Evolutionary conservation across 2,888 invertebrate genomes (phyloP).

Genomic region (Chymomyza amoena): DNA sequence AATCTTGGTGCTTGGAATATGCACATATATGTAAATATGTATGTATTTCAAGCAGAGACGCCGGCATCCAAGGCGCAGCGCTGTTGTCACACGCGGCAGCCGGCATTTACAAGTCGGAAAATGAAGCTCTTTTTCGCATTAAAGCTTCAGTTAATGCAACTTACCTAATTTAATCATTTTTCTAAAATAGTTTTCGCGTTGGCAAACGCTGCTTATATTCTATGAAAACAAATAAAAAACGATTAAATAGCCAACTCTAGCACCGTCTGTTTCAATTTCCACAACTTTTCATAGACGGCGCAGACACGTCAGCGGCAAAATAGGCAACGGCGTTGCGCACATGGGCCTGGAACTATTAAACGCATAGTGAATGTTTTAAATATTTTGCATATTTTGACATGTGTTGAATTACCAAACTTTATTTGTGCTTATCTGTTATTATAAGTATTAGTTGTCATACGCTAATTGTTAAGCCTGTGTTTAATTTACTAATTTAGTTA

Average conservation of each 20-base stretch:
- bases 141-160: neutral
- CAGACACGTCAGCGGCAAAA: conserved; percentile 76
- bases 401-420: neutral
- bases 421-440: no score
- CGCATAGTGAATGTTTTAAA: neutral
- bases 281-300: conserved; percentile 48
- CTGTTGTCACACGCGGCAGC: conserved; percentile 44
- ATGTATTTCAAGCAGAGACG: neutral
- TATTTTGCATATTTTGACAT: neutral
- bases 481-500: no score
- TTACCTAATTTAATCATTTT: conserved; percentile 55
- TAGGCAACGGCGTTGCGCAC: neutral
- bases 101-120: conserved; percentile 46
- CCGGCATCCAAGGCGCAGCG: conserved; percentile 20
- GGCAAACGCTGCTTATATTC: conserved; percentile 51
- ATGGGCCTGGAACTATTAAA: neutral
- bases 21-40: neutral
- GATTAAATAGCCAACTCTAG: conserved; percentile 35
- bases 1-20: neutral
- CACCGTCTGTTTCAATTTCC: conserved; percentile 57
- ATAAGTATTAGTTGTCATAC: no score
- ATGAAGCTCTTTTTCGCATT: neutral
- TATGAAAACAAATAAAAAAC: conserved; percentile 48
- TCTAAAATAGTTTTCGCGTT: conserved; percentile 44
- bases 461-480: no score